Percentiles rank a stretch among this genome's conserved stretches.
phyloP scores from a whole-genome alignment of 2,113 vertebrate genomes.

The Acrocephalus arundinaceus region DNA sequence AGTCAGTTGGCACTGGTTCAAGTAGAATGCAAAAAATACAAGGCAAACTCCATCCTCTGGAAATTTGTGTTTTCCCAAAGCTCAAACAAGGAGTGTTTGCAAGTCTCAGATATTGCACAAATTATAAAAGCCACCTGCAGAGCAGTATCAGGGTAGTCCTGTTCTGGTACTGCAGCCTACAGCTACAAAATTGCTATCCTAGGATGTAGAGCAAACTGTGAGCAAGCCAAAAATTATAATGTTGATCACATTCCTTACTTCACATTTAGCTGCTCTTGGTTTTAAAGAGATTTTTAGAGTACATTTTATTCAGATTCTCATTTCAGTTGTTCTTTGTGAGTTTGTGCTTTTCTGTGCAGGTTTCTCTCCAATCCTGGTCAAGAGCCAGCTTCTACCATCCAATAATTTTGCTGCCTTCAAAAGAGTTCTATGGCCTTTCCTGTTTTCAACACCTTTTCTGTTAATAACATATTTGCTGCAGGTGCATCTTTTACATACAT shows the following conservation, averaged over 20 bases:
- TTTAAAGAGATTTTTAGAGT: background rate
- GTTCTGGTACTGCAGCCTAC: background rate
- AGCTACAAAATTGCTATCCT: background rate
- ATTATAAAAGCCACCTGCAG: background rate
- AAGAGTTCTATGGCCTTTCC: background rate
- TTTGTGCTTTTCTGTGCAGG: background rate
- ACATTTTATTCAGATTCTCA: background rate
- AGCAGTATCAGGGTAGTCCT: background rate
- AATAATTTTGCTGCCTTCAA: background rate
- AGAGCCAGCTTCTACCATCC: background rate
- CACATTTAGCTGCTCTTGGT: background rate
- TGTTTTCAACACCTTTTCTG: background rate
- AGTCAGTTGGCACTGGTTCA: background rate
- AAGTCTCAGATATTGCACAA: background rate
- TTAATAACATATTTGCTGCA: background rate
- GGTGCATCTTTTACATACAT: background rate
- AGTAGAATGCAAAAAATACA: background rate
- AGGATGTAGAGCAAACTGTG: background rate
- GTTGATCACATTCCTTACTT: background rate
- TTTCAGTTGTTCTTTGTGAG: background rate
- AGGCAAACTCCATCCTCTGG: background rate
- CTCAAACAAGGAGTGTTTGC: background rate
- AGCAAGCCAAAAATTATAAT: background rate
- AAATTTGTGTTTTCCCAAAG: background rate
- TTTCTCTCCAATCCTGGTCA: background rate